A percentile compares a stretch with the other conserved stretches of the same genome.
Conservation (phyloP, 2,797 vertebrate genomes). For the Rhinella marina region DNA sequence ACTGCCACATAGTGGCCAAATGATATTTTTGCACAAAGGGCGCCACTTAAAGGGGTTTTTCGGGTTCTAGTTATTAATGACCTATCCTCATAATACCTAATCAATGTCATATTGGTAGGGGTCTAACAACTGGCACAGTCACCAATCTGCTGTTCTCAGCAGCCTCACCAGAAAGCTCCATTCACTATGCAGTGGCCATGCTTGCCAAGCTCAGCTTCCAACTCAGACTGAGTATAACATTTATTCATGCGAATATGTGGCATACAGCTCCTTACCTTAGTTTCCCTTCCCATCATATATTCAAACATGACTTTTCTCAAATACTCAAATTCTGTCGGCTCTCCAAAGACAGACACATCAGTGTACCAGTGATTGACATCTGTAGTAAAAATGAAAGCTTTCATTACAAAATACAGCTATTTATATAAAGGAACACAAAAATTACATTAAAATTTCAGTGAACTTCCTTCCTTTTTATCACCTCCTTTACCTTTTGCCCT, state of each 20-base stretch:
- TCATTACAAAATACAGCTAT: background rate
- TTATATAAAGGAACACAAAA: background rate
- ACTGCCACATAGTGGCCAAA: background rate
- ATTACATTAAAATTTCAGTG: too few species aligned
- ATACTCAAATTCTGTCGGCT: conserved; percentile 95
- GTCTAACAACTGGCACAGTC: too few species aligned
- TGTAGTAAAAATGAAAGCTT: conserved; percentile 67
- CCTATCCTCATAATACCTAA: too few species aligned
- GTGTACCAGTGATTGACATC: conserved; percentile 78
- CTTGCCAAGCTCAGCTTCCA: too few species aligned
- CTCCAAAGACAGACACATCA: conserved; percentile 79
- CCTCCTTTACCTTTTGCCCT: too few species aligned
- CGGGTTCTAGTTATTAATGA: too few species aligned
- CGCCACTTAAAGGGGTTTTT: too few species aligned
- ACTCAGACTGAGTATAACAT: background rate
- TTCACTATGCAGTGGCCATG: too few species aligned
- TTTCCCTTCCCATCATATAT: conserved; percentile 99
- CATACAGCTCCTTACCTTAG: conserved; percentile 82
- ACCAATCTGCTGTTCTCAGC: too few species aligned
- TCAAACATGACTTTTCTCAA: conserved; percentile 96
- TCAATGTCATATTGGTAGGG: too few species aligned
- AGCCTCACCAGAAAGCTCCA: too few species aligned
- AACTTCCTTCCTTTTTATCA: too few species aligned
- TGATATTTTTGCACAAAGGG: background rate
- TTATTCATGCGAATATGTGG: background rate